Conservation (phyloP, 2,797 vertebrate species). For the Rhabdophis nuchalis region DNA sequence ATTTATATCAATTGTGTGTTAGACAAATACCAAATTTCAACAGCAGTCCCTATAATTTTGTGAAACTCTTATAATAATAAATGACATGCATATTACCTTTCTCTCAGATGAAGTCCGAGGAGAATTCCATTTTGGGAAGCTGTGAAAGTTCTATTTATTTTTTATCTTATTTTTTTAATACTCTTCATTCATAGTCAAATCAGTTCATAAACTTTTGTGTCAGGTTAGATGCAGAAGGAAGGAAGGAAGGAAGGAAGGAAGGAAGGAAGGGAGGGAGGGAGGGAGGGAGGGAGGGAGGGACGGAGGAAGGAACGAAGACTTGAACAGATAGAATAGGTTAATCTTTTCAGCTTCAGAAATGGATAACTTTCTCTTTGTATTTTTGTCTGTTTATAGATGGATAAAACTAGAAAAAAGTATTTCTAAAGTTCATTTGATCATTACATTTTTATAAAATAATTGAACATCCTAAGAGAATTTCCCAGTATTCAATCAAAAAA, state of each 20-base stretch:
- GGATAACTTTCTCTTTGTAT: not conserved
- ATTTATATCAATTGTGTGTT: not conserved
- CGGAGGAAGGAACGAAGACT: not conserved
- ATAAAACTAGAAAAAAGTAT: not conserved
- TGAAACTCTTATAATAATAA: not conserved
- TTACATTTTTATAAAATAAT: not conserved
- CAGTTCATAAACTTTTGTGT: not conserved
- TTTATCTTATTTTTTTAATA: not conserved
- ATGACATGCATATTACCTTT: not conserved
- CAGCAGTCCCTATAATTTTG: not conserved
- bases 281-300: too few species aligned
- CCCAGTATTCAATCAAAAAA: not conserved
- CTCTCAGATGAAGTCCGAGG: not conserved
- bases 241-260: too few species aligned
- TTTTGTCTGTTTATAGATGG: not conserved
- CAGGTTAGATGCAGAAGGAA: not conserved
- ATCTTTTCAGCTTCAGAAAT: not conserved
- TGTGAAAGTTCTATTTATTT: not conserved
- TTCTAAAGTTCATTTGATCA: not conserved
- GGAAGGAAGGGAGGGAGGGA: rapidly evolving
- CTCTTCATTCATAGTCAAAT: not conserved
- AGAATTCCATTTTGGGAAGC: not conserved
- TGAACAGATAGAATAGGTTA: not conserved
- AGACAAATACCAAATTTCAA: not conserved
- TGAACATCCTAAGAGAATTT: not conserved